These are phyloP conservation scores for Phengaris arion DNA, from an alignment of 2,888 invertebrate genomes.

Conservation along the genomic window DNA sequence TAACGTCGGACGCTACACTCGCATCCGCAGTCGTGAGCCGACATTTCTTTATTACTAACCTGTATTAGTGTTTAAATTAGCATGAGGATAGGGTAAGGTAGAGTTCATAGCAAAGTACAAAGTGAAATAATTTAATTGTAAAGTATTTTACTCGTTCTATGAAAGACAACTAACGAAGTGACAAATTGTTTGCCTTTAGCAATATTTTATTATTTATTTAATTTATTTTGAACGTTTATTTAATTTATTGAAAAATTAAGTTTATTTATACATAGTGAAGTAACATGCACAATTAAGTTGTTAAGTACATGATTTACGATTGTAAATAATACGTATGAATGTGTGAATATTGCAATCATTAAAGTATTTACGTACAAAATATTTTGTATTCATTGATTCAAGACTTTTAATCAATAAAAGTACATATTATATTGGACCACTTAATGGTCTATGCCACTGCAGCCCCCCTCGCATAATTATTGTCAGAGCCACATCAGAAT, in stretches of 20 bases:
- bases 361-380: constrained; percentile 72
- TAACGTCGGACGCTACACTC: background rate
- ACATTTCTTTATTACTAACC: constrained; percentile 34
- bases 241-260: constrained; percentile 38
- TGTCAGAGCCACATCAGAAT: too few species aligned
- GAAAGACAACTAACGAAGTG: constrained; percentile 47
- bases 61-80: constrained; percentile 35
- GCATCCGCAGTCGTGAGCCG: constrained; percentile 23
- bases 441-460: too few species aligned
- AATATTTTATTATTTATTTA: constrained; percentile 47
- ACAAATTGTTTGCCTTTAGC: constrained; percentile 45
- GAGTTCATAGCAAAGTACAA: constrained; percentile 62
- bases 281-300: constrained; percentile 74
- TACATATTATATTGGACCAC: too few species aligned
- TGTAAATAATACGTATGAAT: constrained; percentile 74
- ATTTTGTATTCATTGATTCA: constrained; percentile 26
- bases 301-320: constrained; percentile 67
- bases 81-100: constrained; percentile 46
- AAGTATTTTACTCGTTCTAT: constrained; percentile 37
- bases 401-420: too few species aligned
- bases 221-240: constrained; percentile 44
- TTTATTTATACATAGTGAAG: constrained; percentile 48
- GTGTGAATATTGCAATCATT: constrained; percentile 76
- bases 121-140: constrained; percentile 43
- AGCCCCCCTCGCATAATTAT: too few species aligned